phyloP scores from a whole-genome alignment of 2,888 invertebrate species.

The Liposcelis brunnea region DNA sequence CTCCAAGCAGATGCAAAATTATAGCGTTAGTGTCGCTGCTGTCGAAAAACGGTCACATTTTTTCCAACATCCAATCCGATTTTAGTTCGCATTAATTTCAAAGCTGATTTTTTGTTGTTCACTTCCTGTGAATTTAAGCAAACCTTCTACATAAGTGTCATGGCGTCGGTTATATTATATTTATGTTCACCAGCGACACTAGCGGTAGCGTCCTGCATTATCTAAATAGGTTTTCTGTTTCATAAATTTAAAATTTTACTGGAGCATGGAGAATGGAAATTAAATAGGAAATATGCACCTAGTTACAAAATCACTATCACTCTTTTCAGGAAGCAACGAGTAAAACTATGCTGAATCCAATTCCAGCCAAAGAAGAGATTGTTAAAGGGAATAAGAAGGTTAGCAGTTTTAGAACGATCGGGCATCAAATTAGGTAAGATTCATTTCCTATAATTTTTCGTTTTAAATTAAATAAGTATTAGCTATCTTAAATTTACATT shows the following conservation, averaged over 20 bases:
- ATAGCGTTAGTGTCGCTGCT: too few relatives aligned
- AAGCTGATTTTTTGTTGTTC: too few relatives aligned
- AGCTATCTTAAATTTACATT: not conserved
- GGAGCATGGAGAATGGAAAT: not conserved
- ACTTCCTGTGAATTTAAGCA: too few relatives aligned
- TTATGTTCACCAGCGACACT: too few relatives aligned
- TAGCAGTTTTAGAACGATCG: constrained; percentile 50
- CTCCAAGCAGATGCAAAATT: too few relatives aligned
- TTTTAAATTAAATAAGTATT: not conserved
- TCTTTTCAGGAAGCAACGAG: constrained; percentile 34
- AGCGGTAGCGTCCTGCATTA: too few relatives aligned
- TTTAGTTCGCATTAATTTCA: too few relatives aligned
- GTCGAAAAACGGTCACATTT: too few relatives aligned
- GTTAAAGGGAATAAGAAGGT: constrained; percentile 40
- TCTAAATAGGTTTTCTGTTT: too few relatives aligned
- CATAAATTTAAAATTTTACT: constrained; percentile 12
- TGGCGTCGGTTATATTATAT: too few relatives aligned
- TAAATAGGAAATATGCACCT: not conserved
- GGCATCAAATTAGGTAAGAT: constrained; percentile 55
- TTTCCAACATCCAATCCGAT: too few relatives aligned
- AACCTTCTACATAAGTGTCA: too few relatives aligned
- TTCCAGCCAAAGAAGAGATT: constrained; percentile 31
- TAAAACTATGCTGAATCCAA: constrained; percentile 41
- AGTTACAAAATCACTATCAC: not conserved
- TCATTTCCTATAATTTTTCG: constrained; percentile 4